These are phyloP conservation scores for Acomys russatus DNA, from an alignment of 2,797 vertebrate genomes.

Conservation along the genomic window DNA sequence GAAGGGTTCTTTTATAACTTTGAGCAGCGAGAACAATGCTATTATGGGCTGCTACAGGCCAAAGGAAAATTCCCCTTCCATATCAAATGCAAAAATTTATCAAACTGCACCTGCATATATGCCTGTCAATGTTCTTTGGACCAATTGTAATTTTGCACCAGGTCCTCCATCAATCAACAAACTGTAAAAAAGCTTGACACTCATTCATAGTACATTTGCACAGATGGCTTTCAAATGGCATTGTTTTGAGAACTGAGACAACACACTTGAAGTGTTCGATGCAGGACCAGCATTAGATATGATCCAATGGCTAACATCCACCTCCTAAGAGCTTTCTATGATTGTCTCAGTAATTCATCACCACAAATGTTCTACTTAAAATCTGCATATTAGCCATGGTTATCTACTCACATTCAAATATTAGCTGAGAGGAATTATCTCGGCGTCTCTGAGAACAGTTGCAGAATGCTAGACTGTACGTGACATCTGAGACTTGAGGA, in stretches of 20 bases:
- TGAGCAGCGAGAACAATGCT: background rate
- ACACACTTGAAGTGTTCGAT: background rate
- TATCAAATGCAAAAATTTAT: background rate
- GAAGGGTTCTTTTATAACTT: background rate
- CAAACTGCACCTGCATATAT: background rate
- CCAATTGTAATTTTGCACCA: slow-evolving; percentile 20
- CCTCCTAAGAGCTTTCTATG: background rate
- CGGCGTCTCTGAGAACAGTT: background rate
- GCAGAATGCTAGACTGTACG: background rate
- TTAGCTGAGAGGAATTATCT: slow-evolving; percentile 22
- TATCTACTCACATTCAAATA: slow-evolving; percentile 41
- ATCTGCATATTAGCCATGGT: background rate
- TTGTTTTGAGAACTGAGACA: background rate
- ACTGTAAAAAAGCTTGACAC: background rate
- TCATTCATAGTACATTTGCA: slow-evolving; percentile 26
- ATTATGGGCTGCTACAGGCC: background rate
- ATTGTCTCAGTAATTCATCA: background rate
- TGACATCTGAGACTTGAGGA: background rate
- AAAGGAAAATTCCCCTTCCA: background rate
- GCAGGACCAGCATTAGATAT: background rate
- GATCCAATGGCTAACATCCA: background rate
- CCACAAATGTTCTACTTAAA: background rate
- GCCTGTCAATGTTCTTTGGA: background rate
- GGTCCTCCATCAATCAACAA: background rate
- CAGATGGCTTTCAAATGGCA: background rate